These are phyloP conservation scores for Lathamus discolor DNA, from an alignment of 2,113 vertebrate genomes.

Conservation along the genomic window DNA sequence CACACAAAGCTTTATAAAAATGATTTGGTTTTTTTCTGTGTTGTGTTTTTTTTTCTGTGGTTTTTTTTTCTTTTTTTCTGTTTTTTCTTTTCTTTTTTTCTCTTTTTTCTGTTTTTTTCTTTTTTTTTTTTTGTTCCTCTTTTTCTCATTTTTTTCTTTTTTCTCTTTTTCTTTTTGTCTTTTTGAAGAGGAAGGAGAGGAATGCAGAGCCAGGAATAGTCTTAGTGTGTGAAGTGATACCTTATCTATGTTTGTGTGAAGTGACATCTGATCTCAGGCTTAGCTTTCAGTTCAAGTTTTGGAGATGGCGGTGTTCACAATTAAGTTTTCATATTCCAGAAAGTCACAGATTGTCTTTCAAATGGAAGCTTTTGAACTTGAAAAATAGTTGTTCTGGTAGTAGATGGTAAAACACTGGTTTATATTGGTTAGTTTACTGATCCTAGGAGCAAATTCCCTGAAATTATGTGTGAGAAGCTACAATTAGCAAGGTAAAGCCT, in stretches of 20 bases:
- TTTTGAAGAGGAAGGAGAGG: background rate
- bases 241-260: background rate
- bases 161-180: accelerated
- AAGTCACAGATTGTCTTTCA: background rate
- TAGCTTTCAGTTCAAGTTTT: background rate
- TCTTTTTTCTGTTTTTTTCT: no score
- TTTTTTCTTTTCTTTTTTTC: background rate
- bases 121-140: no score
- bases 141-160: background rate
- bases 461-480: background rate
- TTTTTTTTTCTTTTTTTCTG: background rate
- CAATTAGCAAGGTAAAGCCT: background rate
- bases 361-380: background rate
- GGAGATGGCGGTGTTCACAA: background rate
- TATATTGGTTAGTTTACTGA: background rate
- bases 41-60: no score
- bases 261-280: background rate
- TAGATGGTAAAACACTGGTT: background rate
- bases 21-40: no score
- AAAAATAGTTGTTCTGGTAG: background rate
- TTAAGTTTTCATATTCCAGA: background rate
- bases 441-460: background rate
- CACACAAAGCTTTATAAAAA: no score
- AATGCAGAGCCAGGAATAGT: background rate
- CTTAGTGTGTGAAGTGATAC: background rate